phyloP scores from a whole-genome alignment of 2,888 invertebrate species.

The Drosophila meridiana region DNA sequence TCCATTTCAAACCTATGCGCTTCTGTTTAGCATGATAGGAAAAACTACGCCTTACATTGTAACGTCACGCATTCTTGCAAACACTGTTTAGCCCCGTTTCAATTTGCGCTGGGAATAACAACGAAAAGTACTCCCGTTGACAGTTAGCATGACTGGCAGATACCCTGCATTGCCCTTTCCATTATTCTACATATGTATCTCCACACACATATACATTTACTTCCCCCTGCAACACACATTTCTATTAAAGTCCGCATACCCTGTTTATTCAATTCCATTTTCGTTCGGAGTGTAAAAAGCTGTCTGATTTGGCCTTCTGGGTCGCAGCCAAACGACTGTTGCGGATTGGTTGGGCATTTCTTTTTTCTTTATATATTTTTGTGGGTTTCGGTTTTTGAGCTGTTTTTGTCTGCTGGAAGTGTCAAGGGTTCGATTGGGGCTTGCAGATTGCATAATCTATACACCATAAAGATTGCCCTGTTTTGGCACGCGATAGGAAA shows the following conservation, averaged over 20 bases:
- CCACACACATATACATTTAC: background rate
- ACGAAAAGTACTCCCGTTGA: background rate
- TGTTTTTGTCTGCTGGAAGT: slow-evolving; percentile 12
- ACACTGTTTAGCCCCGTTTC: background rate
- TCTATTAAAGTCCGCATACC: background rate
- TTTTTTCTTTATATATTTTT: background rate
- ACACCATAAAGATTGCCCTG: slow-evolving; percentile 16
- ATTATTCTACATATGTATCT: background rate
- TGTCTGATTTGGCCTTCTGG: slow-evolving; percentile 23
- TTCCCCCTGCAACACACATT: no score
- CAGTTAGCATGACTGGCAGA: background rate
- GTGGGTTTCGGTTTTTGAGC: background rate
- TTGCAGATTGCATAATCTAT: slow-evolving; percentile 36
- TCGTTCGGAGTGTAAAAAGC: background rate
- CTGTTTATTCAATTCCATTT: background rate
- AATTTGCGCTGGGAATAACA: background rate
- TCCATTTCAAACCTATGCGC: no score
- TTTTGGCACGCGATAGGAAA: slow-evolving; percentile 17
- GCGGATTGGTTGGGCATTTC: slow-evolving; percentile 5
- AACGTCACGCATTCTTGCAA: no score
- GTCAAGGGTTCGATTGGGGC: slow-evolving; percentile 42
- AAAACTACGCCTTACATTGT: background rate
- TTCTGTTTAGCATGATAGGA: background rate
- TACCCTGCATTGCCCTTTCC: background rate
- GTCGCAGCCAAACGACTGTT: slow-evolving; percentile 20